Conservation (phyloP, 2,888 invertebrate genomes). For the Dynastes maya region DNA sequence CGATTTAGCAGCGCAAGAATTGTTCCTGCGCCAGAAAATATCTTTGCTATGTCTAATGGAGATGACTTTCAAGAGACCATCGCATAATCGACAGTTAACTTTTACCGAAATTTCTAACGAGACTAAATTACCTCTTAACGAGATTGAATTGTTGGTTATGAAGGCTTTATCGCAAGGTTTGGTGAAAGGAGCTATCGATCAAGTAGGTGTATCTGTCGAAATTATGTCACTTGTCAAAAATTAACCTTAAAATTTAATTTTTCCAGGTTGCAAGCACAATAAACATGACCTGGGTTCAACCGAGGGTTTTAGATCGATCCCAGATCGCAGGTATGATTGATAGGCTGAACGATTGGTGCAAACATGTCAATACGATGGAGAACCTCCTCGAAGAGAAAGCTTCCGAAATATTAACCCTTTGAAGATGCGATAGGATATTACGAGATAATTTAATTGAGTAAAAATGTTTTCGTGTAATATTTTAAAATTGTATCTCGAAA, state of each 20-base stretch:
- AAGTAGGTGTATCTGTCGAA: slow-evolving; percentile 73
- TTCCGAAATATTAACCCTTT: slow-evolving; percentile 83
- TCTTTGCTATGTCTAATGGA: slow-evolving; percentile 97
- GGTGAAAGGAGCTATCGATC: slow-evolving; percentile 95
- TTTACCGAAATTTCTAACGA: slow-evolving; percentile 93
- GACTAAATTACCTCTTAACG: slow-evolving; percentile 86
- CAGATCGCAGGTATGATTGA: slow-evolving; percentile 83
- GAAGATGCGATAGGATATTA: slow-evolving; percentile 59
- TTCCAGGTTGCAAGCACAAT: slow-evolving; percentile 74
- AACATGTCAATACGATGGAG: slow-evolving; percentile 83
- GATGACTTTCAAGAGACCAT: slow-evolving; percentile 97
- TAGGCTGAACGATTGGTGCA: slow-evolving; percentile 81
- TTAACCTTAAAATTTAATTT: slow-evolving; percentile 18
- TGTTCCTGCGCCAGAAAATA: slow-evolving; percentile 91
- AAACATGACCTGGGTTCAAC: slow-evolving; percentile 90
- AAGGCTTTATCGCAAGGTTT: slow-evolving; percentile 96
- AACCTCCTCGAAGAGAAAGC: slow-evolving; percentile 81
- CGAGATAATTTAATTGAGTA: neutral
- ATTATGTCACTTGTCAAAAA: neutral
- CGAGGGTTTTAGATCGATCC: slow-evolving; percentile 81
- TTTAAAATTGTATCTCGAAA: slow-evolving; percentile 22
- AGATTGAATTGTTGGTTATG: slow-evolving; percentile 97
- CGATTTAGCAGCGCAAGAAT: slow-evolving; percentile 87
- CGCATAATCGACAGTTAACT: slow-evolving; percentile 87
- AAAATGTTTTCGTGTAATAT: slow-evolving; percentile 18